Conservation (phyloP, 2,888 invertebrate species). For the Aspidiotus destructor region DNA sequence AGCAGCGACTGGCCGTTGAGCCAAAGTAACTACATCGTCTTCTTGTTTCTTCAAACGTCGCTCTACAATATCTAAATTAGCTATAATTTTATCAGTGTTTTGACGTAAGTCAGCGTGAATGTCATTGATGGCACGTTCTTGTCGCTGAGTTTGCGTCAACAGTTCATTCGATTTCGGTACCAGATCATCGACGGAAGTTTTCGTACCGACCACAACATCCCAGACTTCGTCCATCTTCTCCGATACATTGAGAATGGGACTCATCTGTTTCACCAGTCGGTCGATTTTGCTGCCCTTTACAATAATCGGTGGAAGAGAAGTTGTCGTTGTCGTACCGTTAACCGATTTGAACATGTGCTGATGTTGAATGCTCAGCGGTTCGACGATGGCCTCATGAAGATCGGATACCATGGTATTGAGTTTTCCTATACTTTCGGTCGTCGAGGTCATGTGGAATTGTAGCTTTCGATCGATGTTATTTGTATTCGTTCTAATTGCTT, state of each 20-base stretch:
- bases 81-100: constrained; percentile 77
- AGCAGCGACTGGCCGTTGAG: constrained; percentile 64
- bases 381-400: constrained; percentile 72
- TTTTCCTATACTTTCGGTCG: constrained; percentile 52
- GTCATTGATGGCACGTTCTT: constrained; percentile 76
- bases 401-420: constrained; percentile 69
- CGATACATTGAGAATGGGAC: constrained; percentile 73
- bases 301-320: constrained; percentile 48
- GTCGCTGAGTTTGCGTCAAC: constrained; percentile 72
- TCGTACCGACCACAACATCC: constrained; percentile 81
- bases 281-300: constrained; percentile 65
- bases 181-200: constrained; percentile 74
- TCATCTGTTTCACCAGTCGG: constrained; percentile 67
- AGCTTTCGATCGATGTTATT: constrained; percentile 54
- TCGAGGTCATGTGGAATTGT: constrained; percentile 73
- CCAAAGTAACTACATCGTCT: constrained; percentile 67
- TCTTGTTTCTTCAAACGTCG: constrained; percentile 74
- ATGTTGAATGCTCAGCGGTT: constrained; percentile 49
- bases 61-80: constrained; percentile 77
- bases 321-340: constrained; percentile 44
- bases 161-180: constrained; percentile 79
- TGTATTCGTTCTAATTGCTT: constrained; percentile 65
- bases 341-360: constrained; percentile 44
- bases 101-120: constrained; percentile 70
- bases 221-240: constrained; percentile 84